Base-by-base conservation (phyloP, 1,140 invertebrate species). In the Musca domestica region DNA sequence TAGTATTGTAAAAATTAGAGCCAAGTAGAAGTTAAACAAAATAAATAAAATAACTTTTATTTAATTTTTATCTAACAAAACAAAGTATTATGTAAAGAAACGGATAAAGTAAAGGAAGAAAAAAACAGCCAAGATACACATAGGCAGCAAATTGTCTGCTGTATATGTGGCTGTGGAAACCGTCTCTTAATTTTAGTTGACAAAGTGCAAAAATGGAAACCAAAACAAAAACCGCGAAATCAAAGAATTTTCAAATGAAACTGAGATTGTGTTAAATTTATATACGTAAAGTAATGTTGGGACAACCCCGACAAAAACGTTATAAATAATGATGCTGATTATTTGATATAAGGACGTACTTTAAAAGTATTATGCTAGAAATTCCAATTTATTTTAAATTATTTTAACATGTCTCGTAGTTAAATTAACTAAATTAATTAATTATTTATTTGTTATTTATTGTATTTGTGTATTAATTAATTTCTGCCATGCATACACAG, bases 311-410 rank as follows among this genome's bases (percentile, higher is more conserved):
- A n/a, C 34, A 41, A 41, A 12, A 9, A 41, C 6, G 34, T n/a
- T n/a, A n/a, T n/a, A 41, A 41, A 12, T 41, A 41, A 41, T 10
- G 34, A 7, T 41, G 34, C 34, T 5, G 34, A 41, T 41, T 41
- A 41, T 7, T 41, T 10, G 4, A 41, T 41, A 7, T 41, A 41
- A 41, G 10, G 5, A 41, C 20, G 34, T 61, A 61, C 56, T 61
- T 61, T 61, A 61, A 61, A 61, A 61, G 56, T 61, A 61, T 61
- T 61, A 61, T 61, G 56, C 56, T 61, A 61, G 56, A 61, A 61
- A 61, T 61, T 61, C 56, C 56, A 61, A 61, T 61, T 61, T 41
- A 41, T 61, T 61, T 61, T 19, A 61, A 61, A 19, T 61, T 41
- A 41, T 41, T 61, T 61, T 61, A 61, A 61, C 56, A 61, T 61